phyloP scores from a whole-genome alignment of 2,113 vertebrate species.

The Grammomys dolichurus region DNA sequence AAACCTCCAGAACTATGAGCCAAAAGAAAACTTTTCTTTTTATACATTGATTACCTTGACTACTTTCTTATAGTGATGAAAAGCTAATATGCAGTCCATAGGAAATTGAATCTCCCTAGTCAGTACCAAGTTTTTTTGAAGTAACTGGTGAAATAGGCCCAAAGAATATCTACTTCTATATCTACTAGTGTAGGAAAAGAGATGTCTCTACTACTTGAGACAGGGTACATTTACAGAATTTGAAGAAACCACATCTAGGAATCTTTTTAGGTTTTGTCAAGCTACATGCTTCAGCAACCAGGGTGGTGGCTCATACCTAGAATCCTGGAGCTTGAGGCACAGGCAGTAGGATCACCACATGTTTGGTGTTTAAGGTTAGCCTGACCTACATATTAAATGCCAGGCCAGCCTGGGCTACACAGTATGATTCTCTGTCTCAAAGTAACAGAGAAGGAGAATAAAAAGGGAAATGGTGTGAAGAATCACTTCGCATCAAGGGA shows the following conservation, averaged over 20 bases:
- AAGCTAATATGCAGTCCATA: neutral
- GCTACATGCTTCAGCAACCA: neutral
- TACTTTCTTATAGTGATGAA: neutral
- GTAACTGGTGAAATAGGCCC: slow-evolving; percentile 27
- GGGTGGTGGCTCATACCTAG: neutral
- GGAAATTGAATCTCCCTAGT: neutral
- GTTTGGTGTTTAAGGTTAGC: neutral
- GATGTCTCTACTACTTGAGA: slow-evolving; percentile 5
- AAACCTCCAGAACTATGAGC: neutral
- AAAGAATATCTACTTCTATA: slow-evolving; percentile 11
- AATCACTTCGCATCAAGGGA: neutral
- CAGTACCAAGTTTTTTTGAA: slow-evolving; percentile 33
- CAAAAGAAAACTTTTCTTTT: neutral
- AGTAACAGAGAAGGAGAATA: neutral
- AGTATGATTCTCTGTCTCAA: neutral
- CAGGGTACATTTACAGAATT: slow-evolving; percentile 25
- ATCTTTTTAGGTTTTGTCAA: slow-evolving; percentile 48
- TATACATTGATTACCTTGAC: neutral
- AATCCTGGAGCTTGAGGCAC: neutral
- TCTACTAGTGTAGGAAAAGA: neutral
- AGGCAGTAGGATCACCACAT: neutral
- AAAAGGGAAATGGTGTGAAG: neutral
- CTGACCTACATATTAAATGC: neutral
- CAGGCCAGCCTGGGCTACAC: neutral
- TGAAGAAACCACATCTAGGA: neutral